Evolutionary conservation across 2,888 invertebrate genomes (phyloP).

Genomic region (Volucella bombylans): DNA sequence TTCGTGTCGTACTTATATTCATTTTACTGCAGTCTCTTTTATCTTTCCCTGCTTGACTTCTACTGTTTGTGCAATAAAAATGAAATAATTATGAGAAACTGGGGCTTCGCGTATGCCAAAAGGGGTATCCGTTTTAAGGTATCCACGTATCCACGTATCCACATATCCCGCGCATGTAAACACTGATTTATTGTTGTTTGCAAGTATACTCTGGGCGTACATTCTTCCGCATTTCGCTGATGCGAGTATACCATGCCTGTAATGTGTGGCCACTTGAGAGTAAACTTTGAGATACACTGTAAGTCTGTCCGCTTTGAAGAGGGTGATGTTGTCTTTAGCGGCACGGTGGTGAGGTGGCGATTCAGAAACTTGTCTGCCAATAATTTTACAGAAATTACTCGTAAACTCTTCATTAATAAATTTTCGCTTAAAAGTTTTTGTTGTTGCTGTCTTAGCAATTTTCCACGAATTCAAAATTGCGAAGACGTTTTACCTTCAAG

Average conservation of each 20-base stretch:
- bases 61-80: slow-evolving; percentile 62
- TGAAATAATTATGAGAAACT: slow-evolving; percentile 72
- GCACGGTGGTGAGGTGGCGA: not conserved
- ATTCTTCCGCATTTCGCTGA: slow-evolving; percentile 68
- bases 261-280: slow-evolving; percentile 21
- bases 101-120: slow-evolving; percentile 49
- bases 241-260: slow-evolving; percentile 16
- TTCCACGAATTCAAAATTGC: slow-evolving; percentile 22
- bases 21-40: not conserved
- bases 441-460: slow-evolving; percentile 4
- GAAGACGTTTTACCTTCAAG: slow-evolving; percentile 28
- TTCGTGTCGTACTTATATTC: not conserved
- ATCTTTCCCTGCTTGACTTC: slow-evolving; percentile 3
- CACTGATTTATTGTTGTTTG: slow-evolving; percentile 72
- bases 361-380: slow-evolving; percentile 21
- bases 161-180: slow-evolving; percentile 56
- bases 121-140: slow-evolving; percentile 24
- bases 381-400: slow-evolving; percentile 34
- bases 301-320: not conserved
- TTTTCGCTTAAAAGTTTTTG: not conserved
- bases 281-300: slow-evolving; percentile 24
- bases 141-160: slow-evolving; percentile 22
- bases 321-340: slow-evolving; percentile 4
- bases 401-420: slow-evolving; percentile 36
- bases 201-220: slow-evolving; percentile 60